phyloP scores from a whole-genome alignment of 2,113 vertebrate genomes.

The Octodon degus region DNA sequence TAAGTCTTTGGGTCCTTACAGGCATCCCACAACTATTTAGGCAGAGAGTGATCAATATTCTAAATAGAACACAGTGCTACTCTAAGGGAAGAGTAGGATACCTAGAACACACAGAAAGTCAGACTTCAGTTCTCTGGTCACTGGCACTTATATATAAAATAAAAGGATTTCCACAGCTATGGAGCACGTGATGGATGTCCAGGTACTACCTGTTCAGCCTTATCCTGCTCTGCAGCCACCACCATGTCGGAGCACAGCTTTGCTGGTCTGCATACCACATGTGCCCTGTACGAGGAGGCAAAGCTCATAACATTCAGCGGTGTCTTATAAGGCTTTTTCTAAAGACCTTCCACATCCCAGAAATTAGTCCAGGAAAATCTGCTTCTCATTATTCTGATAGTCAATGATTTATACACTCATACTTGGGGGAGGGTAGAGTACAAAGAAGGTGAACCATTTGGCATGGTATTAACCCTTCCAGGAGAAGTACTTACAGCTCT shows the following conservation, averaged over 20 bases:
- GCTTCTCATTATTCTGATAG: constrained; percentile 88
- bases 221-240: neutral
- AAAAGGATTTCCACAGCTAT: neutral
- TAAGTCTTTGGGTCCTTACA: neutral
- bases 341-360: constrained; percentile 86
- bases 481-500: constrained; percentile 63
- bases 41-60: neutral
- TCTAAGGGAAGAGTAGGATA: neutral
- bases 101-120: neutral
- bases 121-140: neutral
- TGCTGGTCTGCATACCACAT: constrained; percentile 76
- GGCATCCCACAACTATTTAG: neutral
- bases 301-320: constrained; percentile 83
- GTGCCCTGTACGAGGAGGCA: constrained; percentile 79
- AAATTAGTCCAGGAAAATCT: constrained; percentile 87
- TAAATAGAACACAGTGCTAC: neutral
- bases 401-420: constrained; percentile 88
- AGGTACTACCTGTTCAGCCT: neutral
- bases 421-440: constrained; percentile 60
- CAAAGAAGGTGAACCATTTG: constrained; percentile 83
- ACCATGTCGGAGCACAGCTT: neutral
- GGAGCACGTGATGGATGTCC: neutral
- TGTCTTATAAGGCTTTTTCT: constrained; percentile 84
- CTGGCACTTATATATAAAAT: neutral
- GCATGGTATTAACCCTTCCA: constrained; percentile 83